Base-by-base conservation (phyloP, 1,140 invertebrate species). In the Polypedilum pembai region DNA sequence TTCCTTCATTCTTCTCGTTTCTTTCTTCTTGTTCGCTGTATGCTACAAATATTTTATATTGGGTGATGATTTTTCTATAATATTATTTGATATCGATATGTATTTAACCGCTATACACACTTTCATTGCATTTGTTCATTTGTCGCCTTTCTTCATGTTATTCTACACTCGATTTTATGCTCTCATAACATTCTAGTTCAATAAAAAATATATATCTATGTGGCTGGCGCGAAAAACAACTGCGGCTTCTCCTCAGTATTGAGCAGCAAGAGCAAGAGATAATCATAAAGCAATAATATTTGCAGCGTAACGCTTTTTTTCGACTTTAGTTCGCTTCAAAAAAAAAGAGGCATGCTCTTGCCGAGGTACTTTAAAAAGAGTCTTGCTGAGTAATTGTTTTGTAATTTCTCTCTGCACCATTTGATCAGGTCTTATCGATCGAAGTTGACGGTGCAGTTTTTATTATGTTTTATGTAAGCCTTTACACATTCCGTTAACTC, bases 351-450 rank as follows among this genome's bases (percentile, higher is more conserved):
- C n/a, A 33, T 33, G 24, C 24, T 33, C 24, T 33, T 33, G 24
- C 24, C 5, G 5, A 33, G 24, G 24, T 33, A 33, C 24, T 33
- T 33, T 12, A 56, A 56, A 18, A 69, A 69, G 17, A 69, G 65
- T 69, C 65, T 69, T 69, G 65, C 65, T 69, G 65, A 69, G 65
- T 69, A 69, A 69, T 69, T 69, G 65, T 69, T 69, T 69, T 69
- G 65, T 69, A 69, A 69, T 69, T 69, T 69, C 20, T 21, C 65
- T 69, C 65, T 10, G n/a, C 65, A 18, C 17, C 65, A 69, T 69
- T 69, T 21, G 65, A 69, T 69, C 17, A 3, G 17, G 65, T 18
- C 17, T 69, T 69, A 69, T 69, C 65, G 65, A 69, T 56, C 45
- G 45, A 56, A 56, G 45, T 56, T 56, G 45, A 56, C 45, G 45